A percentile compares a stretch with the other conserved stretches of the same genome.
Conservation (phyloP, 2,113 vertebrate species). For the Geothlypis trichas region DNA sequence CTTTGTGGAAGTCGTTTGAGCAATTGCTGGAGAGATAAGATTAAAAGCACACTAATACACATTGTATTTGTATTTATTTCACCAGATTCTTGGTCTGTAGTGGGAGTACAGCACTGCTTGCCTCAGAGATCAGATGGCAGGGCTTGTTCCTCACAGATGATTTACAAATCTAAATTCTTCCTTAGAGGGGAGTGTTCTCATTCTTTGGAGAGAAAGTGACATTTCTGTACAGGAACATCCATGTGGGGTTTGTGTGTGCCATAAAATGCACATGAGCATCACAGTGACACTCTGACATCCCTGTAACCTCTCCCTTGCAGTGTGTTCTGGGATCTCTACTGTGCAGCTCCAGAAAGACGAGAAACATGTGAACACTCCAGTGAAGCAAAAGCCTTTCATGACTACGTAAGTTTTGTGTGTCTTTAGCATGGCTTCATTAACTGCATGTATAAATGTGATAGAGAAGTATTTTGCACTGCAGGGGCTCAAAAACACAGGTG, state of each 20-base stretch:
- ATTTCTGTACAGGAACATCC: neutral
- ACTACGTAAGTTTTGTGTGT: slow-evolving; percentile 80
- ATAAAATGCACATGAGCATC: neutral
- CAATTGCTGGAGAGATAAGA: neutral
- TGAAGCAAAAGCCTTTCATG: slow-evolving; percentile 90
- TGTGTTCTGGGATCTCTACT: slow-evolving; percentile 91
- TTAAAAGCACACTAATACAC: neutral
- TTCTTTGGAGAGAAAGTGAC: neutral
- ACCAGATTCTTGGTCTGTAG: neutral
- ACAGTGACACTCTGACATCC: neutral
- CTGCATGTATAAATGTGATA: neutral
- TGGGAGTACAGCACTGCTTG: neutral
- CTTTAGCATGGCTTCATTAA: neutral
- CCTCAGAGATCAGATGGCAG: neutral
- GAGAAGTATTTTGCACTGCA: neutral
- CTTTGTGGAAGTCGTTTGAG: neutral
- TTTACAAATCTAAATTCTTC: neutral
- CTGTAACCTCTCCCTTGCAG: slow-evolving; percentile 66
- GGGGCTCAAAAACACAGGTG: neutral
- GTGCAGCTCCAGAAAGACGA: slow-evolving; percentile 87
- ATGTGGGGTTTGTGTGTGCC: neutral
- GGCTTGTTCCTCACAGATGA: neutral
- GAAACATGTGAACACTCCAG: slow-evolving; percentile 91
- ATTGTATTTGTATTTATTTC: neutral
- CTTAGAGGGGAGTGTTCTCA: neutral